A percentile compares a stretch with the other conserved stretches of the same genome.
These are phyloP conservation scores for Yasuhikotakia modesta DNA, from an alignment of 2,797 vertebrate genomes.

Conservation along the genomic window DNA sequence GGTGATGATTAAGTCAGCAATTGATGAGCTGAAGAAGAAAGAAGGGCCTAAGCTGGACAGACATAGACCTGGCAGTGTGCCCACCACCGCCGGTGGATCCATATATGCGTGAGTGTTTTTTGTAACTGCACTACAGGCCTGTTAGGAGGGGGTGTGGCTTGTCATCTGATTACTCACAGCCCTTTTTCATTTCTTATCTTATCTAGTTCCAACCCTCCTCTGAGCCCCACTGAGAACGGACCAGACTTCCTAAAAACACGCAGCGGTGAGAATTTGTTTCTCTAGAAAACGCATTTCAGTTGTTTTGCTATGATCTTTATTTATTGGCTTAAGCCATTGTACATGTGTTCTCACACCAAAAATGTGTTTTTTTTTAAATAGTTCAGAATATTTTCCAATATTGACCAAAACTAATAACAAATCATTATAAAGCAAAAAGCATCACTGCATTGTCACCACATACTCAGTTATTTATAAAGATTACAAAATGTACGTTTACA, in stretches of 20 bases:
- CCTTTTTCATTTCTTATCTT: conserved; percentile 3
- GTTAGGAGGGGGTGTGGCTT: conserved; percentile 64
- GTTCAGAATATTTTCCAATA: not conserved
- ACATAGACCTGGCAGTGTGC: conserved; percentile 50
- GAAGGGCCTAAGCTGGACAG: conserved; percentile 56
- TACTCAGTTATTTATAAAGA: not conserved
- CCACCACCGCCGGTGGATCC: conserved; percentile 54
- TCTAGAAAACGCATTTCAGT: not conserved
- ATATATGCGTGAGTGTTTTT: conserved; percentile 71
- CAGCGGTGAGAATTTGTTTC: conserved; percentile 61
- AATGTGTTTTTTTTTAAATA: too few relatives aligned
- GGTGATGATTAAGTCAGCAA: conserved; percentile 76
- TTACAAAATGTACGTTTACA: too few relatives aligned
- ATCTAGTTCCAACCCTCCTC: conserved; percentile 68
- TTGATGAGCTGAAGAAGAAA: conserved; percentile 81
- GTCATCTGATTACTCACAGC: conserved; percentile 30
- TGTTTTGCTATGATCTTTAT: not conserved
- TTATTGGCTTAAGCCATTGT: not conserved
- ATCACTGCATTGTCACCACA: not conserved
- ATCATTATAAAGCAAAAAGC: not conserved
- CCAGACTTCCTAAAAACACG: conserved; percentile 67
- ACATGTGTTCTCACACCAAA: too few relatives aligned
- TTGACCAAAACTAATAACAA: not conserved
- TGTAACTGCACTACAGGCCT: conserved; percentile 66
- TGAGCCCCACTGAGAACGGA: conserved; percentile 83